phyloP scores from a whole-genome alignment of 1,140 invertebrate species.

The Sycobia sp. region DNA sequence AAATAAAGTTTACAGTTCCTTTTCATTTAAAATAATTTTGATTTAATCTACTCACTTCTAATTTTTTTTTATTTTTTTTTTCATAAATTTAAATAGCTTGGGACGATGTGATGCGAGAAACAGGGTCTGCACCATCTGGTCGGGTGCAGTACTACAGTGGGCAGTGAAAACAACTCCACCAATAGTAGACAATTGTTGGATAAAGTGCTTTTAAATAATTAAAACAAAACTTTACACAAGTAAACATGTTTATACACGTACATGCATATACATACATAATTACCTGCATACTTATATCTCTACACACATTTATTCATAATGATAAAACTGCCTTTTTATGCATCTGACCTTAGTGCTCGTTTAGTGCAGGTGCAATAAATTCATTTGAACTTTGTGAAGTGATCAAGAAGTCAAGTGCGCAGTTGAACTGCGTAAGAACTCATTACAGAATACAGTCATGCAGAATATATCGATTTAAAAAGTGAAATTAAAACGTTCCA shows the following conservation, averaged over 20 bases:
- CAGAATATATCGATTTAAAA: slow-evolving; percentile 28
- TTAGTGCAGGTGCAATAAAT: slow-evolving; percentile 33
- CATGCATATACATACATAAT: slow-evolving; percentile 11
- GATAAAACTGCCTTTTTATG: slow-evolving; percentile 31
- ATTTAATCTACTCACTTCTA: too few species aligned
- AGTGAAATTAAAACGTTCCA: slow-evolving; percentile 28
- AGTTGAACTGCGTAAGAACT: slow-evolving; percentile 36
- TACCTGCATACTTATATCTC: slow-evolving; percentile 7
- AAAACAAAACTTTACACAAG: slow-evolving; percentile 23
- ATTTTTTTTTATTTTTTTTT: slow-evolving; percentile 22
- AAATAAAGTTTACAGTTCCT: background rate
- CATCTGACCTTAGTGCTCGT: slow-evolving; percentile 33
- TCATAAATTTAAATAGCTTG: slow-evolving; percentile 46
- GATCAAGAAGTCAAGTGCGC: slow-evolving; percentile 20
- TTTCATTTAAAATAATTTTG: slow-evolving; percentile 7
- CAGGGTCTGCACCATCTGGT: slow-evolving; percentile 47
- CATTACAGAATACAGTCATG: background rate
- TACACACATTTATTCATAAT: slow-evolving; percentile 28
- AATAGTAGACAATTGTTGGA: slow-evolving; percentile 39
- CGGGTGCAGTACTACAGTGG: slow-evolving; percentile 57
- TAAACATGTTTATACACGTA: slow-evolving; percentile 13
- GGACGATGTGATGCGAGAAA: slow-evolving; percentile 56
- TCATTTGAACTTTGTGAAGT: slow-evolving; percentile 23
- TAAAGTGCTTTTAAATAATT: slow-evolving; percentile 39
- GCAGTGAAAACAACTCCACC: slow-evolving; percentile 51